phyloP scores from a whole-genome alignment of 2,888 invertebrate genomes.

The Cheilosia scutellata region DNA sequence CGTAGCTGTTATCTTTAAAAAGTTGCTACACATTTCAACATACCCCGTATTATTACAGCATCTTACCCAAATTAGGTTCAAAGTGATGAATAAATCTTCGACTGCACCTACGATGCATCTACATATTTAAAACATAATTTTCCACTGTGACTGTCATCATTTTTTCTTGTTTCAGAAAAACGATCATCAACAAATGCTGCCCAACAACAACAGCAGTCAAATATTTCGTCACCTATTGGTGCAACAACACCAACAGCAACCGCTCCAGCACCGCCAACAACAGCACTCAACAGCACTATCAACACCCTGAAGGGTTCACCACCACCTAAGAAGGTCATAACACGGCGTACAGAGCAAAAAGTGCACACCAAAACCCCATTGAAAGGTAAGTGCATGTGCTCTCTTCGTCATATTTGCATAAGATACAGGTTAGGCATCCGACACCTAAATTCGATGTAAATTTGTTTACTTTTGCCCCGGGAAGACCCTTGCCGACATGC shows the following conservation, averaged over 20 bases:
- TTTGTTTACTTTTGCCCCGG: constrained; percentile 53
- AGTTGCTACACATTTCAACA: background rate
- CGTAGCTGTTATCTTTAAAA: too few relatives aligned
- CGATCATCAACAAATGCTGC: constrained; percentile 67
- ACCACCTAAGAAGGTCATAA: constrained; percentile 78
- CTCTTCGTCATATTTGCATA: constrained; percentile 40
- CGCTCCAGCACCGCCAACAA: constrained; percentile 66
- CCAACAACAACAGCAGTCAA: constrained; percentile 57
- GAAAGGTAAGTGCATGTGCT: constrained; percentile 76
- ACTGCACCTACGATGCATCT: constrained; percentile 4
- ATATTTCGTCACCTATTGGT: constrained; percentile 65
- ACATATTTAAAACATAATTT: background rate
- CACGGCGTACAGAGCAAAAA: constrained; percentile 76
- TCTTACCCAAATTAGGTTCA: background rate
- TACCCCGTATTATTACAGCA: background rate
- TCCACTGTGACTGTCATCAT: background rate
- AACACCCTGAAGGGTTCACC: constrained; percentile 78
- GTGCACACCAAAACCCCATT: constrained; percentile 76
- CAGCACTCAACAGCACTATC: constrained; percentile 76
- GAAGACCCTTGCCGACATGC: constrained; percentile 60
- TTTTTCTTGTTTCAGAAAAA: constrained; percentile 75
- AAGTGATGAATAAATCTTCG: background rate
- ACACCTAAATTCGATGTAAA: constrained; percentile 70
- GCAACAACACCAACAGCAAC: constrained; percentile 68
- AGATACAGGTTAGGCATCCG: constrained; percentile 58